Conservation (phyloP, 2,888 invertebrate species). For the Ptychoptera contaminata region DNA sequence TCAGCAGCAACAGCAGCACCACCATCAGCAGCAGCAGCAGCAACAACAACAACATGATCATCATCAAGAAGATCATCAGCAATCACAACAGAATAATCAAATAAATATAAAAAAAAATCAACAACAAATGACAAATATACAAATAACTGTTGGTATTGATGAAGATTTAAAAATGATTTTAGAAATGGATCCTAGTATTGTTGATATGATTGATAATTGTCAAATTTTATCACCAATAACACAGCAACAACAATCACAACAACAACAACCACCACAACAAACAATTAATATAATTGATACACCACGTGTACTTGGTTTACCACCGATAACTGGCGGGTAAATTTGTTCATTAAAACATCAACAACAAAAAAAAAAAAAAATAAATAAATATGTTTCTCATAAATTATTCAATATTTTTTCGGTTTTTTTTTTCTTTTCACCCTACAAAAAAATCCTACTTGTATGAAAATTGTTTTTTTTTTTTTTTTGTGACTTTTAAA, state of each 20-base stretch:
- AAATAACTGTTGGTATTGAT: constrained; percentile 39
- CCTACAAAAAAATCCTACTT: too few species aligned
- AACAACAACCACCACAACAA: too few species aligned
- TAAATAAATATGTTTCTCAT: too few species aligned
- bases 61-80: background rate
- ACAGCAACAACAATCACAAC: constrained; percentile 13
- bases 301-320: constrained; percentile 19
- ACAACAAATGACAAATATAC: constrained; percentile 22
- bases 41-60: background rate
- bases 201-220: constrained; percentile 27
- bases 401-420: too few species aligned
- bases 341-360: too few species aligned
- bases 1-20: constrained; percentile 2
- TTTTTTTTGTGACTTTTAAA: too few species aligned
- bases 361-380: too few species aligned
- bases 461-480: too few species aligned
- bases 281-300: constrained; percentile 14
- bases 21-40: background rate
- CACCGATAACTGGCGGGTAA: constrained; percentile 28
- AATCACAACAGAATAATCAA: background rate
- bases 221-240: constrained; percentile 15
- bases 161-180: constrained; percentile 43
- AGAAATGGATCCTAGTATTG: constrained; percentile 44
- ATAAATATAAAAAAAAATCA: background rate
- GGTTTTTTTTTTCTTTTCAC: background rate